phyloP scores from a whole-genome alignment of 2,113 vertebrate genomes.

The Saimiri boliviensis region DNA sequence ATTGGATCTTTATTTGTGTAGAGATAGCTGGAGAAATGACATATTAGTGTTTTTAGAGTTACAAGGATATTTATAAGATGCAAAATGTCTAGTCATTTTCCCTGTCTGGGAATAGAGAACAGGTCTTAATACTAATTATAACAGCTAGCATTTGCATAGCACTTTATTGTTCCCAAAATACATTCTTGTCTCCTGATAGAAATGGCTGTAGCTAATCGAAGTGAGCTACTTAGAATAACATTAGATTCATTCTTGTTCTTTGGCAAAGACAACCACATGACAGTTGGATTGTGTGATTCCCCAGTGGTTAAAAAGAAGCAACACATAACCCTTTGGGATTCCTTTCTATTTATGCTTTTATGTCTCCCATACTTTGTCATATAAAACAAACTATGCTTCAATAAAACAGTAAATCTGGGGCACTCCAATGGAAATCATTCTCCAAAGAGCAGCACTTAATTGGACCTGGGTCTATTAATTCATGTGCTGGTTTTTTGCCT shows the following conservation, averaged over 20 bases:
- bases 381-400: constrained; percentile 44
- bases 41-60: constrained; percentile 29
- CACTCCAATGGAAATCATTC: constrained; percentile 5
- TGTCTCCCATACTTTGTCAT: constrained; percentile 15
- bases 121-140: constrained; percentile 61
- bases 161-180: constrained; percentile 68
- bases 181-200: constrained; percentile 48
- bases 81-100: constrained; percentile 55
- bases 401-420: constrained; percentile 26
- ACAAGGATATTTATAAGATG: constrained; percentile 37
- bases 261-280: constrained; percentile 38
- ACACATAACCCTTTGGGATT: background rate
- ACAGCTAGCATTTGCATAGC: constrained; percentile 57
- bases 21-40: constrained; percentile 17
- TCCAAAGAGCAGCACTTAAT: constrained; percentile 47
- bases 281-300: constrained; percentile 33
- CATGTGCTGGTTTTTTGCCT: background rate
- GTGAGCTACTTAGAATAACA: constrained; percentile 61
- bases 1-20: constrained; percentile 32
- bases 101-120: constrained; percentile 21
- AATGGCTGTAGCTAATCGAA: constrained; percentile 27
- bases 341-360: constrained; percentile 45
- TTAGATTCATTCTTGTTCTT: constrained; percentile 54
- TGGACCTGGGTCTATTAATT: constrained; percentile 34
- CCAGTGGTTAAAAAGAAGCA: constrained; percentile 30